A percentile compares a stretch with the other conserved stretches of the same genome.
These are phyloP conservation scores for Dinocampus coccinellae DNA, from an alignment of 2,888 invertebrate genomes.

Conservation along the genomic window DNA sequence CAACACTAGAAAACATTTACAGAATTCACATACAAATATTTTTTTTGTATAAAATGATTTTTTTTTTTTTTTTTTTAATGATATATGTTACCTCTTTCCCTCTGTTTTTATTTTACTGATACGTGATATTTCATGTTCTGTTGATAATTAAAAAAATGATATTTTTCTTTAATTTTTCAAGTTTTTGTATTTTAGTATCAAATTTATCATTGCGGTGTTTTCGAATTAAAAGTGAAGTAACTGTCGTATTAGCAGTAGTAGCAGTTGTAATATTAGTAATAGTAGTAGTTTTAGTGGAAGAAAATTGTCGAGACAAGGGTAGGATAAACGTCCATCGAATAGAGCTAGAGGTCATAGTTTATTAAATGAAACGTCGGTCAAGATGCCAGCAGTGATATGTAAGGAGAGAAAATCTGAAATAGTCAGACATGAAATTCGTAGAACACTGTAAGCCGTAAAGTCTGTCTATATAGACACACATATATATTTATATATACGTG, in stretches of 20 bases:
- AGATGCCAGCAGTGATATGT: not conserved
- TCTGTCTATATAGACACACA: not conserved
- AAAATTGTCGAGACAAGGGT: slow-evolving; percentile 27
- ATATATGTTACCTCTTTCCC: too few relatives aligned
- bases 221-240: too few relatives aligned
- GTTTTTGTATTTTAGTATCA: too few relatives aligned
- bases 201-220: too few relatives aligned
- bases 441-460: slow-evolving; percentile 10
- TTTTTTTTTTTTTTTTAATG: too few relatives aligned
- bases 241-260: too few relatives aligned
- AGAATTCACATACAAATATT: not conserved
- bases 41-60: not conserved
- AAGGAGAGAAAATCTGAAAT: slow-evolving; percentile 8
- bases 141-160: too few relatives aligned
- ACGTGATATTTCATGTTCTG: too few relatives aligned
- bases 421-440: not conserved
- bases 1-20: not conserved
- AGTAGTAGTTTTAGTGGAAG: not conserved
- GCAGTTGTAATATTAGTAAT: not conserved
- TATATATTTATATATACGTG: slow-evolving; percentile 7
- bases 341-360: slow-evolving; percentile 23
- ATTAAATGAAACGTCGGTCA: slow-evolving; percentile 30
- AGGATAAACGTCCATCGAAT: slow-evolving; percentile 21
- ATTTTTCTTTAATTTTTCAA: too few relatives aligned
- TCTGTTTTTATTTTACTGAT: too few relatives aligned